Evolutionary conservation across 1,140 invertebrate species (phyloP), one percentile per base, ranked within the genome.

Genomic region (Tachypleus tridentatus): DNA sequence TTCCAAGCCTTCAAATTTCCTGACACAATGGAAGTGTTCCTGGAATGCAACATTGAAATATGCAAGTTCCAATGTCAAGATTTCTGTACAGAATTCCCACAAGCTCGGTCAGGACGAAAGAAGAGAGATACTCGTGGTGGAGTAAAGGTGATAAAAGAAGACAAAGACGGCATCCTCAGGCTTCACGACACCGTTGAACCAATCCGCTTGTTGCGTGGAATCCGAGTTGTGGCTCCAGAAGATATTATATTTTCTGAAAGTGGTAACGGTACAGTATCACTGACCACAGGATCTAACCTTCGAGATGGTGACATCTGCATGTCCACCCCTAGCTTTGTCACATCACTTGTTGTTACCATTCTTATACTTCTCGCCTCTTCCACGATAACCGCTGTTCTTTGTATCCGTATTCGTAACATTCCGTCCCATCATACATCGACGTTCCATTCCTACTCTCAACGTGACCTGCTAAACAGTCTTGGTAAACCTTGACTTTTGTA

Each of bases 1-100:
- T 87, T 92, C 76, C 86, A 87, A 74, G 89, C 88, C 0, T 91
- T 92, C 75, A 91, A 91, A 77, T 92, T 92, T 76, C 89, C 89
- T 0, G 89, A 92, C 72, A 83, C 88, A 49, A 90, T 89, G 85
- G 88, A 92, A 70, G 77, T 92, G 10, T 85, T 85, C 66, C 83
- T 92, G 58, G 87, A 91, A 73, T 92, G 89, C 71, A 88, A 90
- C 66, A 84, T 91, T 0, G 87, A 91, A 71, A 76, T 92, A 0
- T 91, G 88, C 70, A 91, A 91, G 77, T 85, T 83, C 9, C 83
- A 87, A 67, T 91, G 88, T 70, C 82, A 85, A 0, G 82, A 86
- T 51, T 54, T 51, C 51, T 69, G 61, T 57, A 48, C 60, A n/a
- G 60, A 63, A 49, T 61, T 10, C 1, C n/a, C 9, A 10, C 5